Conservation (phyloP, 2,113 vertebrate genomes). For the Pygoscelis antarcticus region DNA sequence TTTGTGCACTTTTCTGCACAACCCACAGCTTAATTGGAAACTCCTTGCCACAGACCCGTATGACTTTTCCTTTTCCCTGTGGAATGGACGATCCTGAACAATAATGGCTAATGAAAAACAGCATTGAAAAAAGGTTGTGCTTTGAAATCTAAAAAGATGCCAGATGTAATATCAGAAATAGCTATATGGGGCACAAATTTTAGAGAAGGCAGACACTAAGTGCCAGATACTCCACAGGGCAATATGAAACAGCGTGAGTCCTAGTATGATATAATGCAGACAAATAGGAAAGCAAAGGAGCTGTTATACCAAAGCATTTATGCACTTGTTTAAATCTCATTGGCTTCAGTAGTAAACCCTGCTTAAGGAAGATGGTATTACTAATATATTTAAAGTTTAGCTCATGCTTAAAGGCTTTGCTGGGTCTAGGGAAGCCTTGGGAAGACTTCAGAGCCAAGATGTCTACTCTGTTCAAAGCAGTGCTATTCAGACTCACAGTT, state of each 20-base stretch:
- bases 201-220: not conserved
- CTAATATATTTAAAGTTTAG: not conserved
- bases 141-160: not conserved
- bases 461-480: not conserved
- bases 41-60: not conserved
- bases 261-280: not conserved
- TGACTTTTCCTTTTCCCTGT: not conserved
- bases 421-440: not conserved
- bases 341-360: not conserved
- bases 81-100: not conserved
- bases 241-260: not conserved
- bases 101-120: not conserved
- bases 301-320: not conserved
- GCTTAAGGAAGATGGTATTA: not conserved
- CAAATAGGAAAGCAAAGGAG: not conserved
- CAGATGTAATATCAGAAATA: not conserved
- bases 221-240: not conserved
- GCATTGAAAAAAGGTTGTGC: not conserved
- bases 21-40: not conserved
- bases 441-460: not conserved
- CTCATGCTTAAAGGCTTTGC: not conserved
- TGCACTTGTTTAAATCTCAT: not conserved
- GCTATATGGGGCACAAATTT: not conserved
- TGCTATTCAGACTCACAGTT: not conserved
- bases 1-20: not conserved